phyloP scores from a whole-genome alignment of 2,888 invertebrate species.

The Automeris io region DNA sequence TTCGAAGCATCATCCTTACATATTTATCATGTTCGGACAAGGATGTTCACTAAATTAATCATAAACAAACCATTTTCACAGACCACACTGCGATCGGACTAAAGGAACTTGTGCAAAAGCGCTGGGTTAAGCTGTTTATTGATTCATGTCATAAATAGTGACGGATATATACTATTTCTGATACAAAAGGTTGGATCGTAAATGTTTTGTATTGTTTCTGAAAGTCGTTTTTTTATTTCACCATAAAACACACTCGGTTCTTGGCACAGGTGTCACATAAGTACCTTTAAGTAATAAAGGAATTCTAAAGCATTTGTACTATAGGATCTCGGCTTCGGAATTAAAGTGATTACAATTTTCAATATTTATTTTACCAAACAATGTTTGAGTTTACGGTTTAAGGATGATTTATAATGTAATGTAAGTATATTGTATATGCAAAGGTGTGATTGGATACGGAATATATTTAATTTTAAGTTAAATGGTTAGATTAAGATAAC shows the following conservation, averaged over 20 bases:
- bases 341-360: too few species aligned
- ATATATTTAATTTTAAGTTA: too few species aligned
- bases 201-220: slow-evolving; percentile 32
- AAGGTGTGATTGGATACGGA: too few species aligned
- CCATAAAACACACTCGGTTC: slow-evolving; percentile 54
- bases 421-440: too few species aligned
- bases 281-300: not conserved
- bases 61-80: slow-evolving; percentile 20
- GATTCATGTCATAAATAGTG: slow-evolving; percentile 18
- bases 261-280: not conserved
- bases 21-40: slow-evolving; percentile 22
- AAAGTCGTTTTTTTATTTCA: slow-evolving; percentile 49
- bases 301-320: not conserved
- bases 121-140: slow-evolving; percentile 11
- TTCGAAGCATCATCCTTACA: slow-evolving; percentile 7
- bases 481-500: too few species aligned
- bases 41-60: slow-evolving; percentile 25
- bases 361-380: too few species aligned
- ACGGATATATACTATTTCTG: slow-evolving; percentile 15
- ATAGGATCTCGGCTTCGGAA: too few species aligned
- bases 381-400: too few species aligned
- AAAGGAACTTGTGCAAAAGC: slow-evolving; percentile 10
- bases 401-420: too few species aligned
- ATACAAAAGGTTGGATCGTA: slow-evolving; percentile 35
- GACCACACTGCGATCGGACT: slow-evolving; percentile 12